Conservation (phyloP, 2,888 invertebrate genomes). For the Nowickia ferox region DNA sequence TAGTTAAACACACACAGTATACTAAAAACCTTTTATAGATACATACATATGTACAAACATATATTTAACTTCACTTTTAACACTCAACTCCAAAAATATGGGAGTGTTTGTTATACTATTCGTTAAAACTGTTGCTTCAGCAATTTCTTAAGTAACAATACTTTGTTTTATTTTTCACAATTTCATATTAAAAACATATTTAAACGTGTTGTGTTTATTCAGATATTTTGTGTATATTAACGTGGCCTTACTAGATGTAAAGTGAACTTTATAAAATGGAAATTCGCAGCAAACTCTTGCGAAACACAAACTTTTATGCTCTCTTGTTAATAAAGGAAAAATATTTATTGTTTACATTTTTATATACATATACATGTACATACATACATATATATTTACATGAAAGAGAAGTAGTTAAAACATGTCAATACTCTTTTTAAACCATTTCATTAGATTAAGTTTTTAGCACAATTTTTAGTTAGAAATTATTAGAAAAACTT, state of each 20-base stretch:
- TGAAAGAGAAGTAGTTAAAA: background rate
- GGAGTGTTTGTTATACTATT: constrained; percentile 14
- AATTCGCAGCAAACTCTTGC: background rate
- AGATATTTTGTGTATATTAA: background rate
- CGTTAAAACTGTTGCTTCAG: constrained; percentile 48
- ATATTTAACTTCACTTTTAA: background rate
- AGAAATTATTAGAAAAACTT: background rate
- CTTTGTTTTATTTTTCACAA: background rate
- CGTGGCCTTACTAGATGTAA: background rate
- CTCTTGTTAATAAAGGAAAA: background rate
- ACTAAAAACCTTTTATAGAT: constrained; percentile 8
- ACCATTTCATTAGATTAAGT: background rate
- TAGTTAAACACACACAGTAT: constrained; percentile 27
- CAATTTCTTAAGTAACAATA: background rate
- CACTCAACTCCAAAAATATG: constrained; percentile 21
- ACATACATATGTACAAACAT: too few relatives aligned
- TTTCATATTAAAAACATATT: too few relatives aligned
- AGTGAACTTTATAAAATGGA: background rate
- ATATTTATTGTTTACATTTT: background rate
- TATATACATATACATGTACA: background rate
- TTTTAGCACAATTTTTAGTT: background rate
- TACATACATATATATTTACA: too few relatives aligned
- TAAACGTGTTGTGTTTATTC: too few relatives aligned
- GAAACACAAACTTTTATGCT: background rate
- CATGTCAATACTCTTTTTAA: background rate